phyloP scores from a whole-genome alignment of 2,888 invertebrate species.

The Hemicrepidius hirtus region DNA sequence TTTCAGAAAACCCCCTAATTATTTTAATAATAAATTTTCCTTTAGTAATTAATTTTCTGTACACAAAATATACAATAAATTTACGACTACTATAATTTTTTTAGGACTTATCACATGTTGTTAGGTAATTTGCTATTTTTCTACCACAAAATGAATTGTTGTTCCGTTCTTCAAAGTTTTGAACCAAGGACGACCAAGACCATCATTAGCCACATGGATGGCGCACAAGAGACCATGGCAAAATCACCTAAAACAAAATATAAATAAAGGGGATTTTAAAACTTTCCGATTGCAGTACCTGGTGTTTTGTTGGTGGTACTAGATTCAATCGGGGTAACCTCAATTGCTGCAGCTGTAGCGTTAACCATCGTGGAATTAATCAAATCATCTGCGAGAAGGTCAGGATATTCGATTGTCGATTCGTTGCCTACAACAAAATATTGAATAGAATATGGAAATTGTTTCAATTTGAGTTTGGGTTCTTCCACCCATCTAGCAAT shows the following conservation, averaged over 20 bases:
- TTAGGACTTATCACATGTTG: not conserved
- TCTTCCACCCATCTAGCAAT: no score
- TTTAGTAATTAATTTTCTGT: not conserved
- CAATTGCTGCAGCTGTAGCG: no score
- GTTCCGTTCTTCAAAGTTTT: slow-evolving; percentile 15
- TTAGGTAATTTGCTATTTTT: not conserved
- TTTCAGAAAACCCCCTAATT: no score
- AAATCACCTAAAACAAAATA: slow-evolving; percentile 4
- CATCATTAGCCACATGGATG: slow-evolving; percentile 4
- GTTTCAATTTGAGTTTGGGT: slow-evolving; percentile 41
- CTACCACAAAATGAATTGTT: not conserved
- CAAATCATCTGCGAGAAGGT: slow-evolving; percentile 31
- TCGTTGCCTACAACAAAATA: slow-evolving; percentile 57
- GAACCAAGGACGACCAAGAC: not conserved
- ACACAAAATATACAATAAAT: slow-evolving; percentile 15
- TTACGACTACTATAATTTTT: not conserved
- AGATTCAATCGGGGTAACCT: no score
- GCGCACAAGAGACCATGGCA: not conserved
- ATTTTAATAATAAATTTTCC: not conserved
- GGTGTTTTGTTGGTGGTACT: no score
- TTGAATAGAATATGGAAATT: slow-evolving; percentile 54
- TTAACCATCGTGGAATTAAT: no score
- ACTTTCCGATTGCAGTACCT: no score
- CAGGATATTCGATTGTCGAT: slow-evolving; percentile 50
- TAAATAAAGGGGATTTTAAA: not conserved